Evolutionary conservation across 2,888 invertebrate species (phyloP), one percentile per base, ranked within the genome.

Genomic region (Tiphia femorata): DNA sequence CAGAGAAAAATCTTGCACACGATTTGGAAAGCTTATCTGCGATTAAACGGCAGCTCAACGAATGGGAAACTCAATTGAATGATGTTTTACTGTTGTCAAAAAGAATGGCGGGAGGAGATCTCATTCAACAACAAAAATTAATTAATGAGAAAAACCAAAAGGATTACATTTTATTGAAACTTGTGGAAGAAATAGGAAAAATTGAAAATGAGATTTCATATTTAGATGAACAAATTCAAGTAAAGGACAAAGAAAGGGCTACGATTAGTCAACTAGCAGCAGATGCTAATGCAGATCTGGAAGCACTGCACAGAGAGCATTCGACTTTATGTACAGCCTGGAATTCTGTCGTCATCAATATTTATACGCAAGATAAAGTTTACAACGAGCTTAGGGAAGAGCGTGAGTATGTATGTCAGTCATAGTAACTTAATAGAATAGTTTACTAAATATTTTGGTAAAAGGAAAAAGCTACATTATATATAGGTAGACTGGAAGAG

Each of bases 271-370:
- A 86, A 71, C 85, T 89, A 78, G 87, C 91, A 21, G 88, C 90
- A 0, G 87, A 90, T 59, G 90, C 90, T n/a, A 90, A 90, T 58
- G 88, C 90, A 0, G 93, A 93, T 74, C 83, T 93, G 17, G 91
- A 92, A 76, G 90, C 89, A 17, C 77, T 93, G 43, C 89, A 91
- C 69, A 84, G 87, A 42, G 93, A 93, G 69, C 89, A 92, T 59
- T 88, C 88, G 30, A 88, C 89, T 3, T 84, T 93, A 14, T 86
- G 91, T 61, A 88, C 89, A 70, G 86, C 91, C 4, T 94, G 93
- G 93, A 90, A 91, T 76, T 88, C 90, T 10, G 91, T 93, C 33
- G 86, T 94, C 2, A 85, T 89, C 8, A 90, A 90, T 53, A 91
- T 93, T 58, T 86, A 87, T 17, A 88, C 90, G 54, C 83, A 92